These are phyloP conservation scores for Passer montanus DNA, from an alignment of 2,113 vertebrate genomes.

Conservation along the genomic window DNA sequence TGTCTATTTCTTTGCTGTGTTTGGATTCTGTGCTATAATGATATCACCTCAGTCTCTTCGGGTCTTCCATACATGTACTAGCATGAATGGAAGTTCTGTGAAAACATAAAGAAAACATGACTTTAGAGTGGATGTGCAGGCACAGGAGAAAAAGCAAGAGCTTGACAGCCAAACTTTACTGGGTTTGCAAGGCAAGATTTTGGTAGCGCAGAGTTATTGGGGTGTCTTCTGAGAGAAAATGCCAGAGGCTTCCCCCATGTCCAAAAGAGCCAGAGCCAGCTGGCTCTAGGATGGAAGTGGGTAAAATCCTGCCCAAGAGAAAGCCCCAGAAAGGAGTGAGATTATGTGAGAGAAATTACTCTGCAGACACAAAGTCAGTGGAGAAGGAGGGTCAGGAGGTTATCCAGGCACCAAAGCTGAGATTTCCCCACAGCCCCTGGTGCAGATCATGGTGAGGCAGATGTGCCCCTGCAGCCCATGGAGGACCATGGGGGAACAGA, in stretches of 20 bases:
- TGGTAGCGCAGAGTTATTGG: accelerated
- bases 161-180: background rate
- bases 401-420: accelerated
- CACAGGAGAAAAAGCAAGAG: background rate
- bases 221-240: background rate
- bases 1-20: background rate
- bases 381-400: background rate
- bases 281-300: accelerated
- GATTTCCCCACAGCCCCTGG: accelerated
- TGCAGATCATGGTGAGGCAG: background rate
- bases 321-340: background rate
- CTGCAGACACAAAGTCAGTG: background rate
- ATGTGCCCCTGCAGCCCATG: background rate
- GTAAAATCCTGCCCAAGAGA: background rate
- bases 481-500: background rate
- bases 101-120: background rate
- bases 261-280: background rate
- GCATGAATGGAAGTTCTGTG: background rate
- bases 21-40: background rate
- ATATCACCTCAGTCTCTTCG: background rate
- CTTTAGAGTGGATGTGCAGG: background rate
- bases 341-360: background rate
- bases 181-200: background rate
- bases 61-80: background rate
- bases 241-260: background rate